Conservation (phyloP, 2,797 vertebrate species). For the Thunnus albacares region DNA sequence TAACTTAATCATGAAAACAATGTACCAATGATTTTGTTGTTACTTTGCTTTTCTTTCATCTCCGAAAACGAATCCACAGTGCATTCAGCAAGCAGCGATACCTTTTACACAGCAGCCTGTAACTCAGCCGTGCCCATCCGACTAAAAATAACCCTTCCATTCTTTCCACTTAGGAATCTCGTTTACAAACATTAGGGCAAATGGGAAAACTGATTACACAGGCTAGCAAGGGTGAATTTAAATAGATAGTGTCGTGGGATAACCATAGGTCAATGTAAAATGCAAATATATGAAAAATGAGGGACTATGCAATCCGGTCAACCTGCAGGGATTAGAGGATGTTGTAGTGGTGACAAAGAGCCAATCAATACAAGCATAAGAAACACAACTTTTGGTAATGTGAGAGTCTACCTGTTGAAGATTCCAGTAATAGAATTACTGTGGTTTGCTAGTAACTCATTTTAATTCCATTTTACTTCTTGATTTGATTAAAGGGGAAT, state of each 20-base stretch:
- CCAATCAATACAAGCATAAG: constrained; percentile 17
- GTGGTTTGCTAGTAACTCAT: no score
- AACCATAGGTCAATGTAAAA: constrained; percentile 50
- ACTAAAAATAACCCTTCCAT: constrained; percentile 80
- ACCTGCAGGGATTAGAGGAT: constrained; percentile 29
- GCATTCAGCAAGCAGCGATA: constrained; percentile 25
- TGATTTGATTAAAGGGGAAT: neutral
- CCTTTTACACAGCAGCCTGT: constrained; percentile 29
- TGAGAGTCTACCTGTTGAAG: neutral
- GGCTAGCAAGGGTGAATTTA: constrained; percentile 62
- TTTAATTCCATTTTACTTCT: neutral
- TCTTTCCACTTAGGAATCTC: constrained; percentile 71
- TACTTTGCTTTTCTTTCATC: neutral
- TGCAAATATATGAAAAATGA: constrained; percentile 54
- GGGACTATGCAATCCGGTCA: constrained; percentile 49
- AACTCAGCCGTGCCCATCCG: constrained; percentile 32
- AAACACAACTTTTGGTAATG: constrained; percentile 35
- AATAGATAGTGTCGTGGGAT: constrained; percentile 59
- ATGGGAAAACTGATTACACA: constrained; percentile 84
- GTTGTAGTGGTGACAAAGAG: constrained; percentile 21
- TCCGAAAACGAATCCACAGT: neutral
- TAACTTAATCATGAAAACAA: constrained; percentile 27
- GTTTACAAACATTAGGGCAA: constrained; percentile 84
- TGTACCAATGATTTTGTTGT: neutral
- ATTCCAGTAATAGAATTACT: neutral